Evolutionary conservation across 2,888 invertebrate genomes (phyloP).

Genomic region (Diaperis boleti): DNA sequence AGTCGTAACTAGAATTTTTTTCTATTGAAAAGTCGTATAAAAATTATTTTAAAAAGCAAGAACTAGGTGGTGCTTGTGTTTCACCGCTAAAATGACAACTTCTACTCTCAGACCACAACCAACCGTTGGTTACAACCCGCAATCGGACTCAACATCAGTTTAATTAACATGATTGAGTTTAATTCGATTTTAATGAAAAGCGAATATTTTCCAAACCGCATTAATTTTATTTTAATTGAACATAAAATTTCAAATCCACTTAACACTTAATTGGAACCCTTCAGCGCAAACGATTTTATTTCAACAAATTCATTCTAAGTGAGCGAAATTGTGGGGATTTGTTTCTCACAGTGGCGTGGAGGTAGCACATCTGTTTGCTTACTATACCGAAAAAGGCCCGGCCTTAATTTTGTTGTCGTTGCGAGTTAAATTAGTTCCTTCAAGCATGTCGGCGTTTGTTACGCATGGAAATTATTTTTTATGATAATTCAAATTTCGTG

Average conservation of each 20-base stretch:
- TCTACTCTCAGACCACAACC: no score
- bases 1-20: no score
- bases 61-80: no score
- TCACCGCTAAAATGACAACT: no score
- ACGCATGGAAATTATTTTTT: slow-evolving; percentile 24
- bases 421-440: slow-evolving; percentile 26
- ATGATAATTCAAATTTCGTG: slow-evolving; percentile 17
- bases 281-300: slow-evolving; percentile 9
- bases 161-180: slow-evolving; percentile 31
- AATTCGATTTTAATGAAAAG: slow-evolving; percentile 26
- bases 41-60: no score
- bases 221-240: slow-evolving; percentile 25
- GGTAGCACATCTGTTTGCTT: slow-evolving; percentile 20
- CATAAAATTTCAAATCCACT: slow-evolving; percentile 27
- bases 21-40: no score
- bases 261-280: slow-evolving; percentile 25
- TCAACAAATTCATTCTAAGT: slow-evolving; percentile 11
- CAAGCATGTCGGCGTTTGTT: slow-evolving; percentile 28
- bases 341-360: slow-evolving; percentile 7
- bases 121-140: no score
- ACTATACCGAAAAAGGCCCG: slow-evolving; percentile 8
- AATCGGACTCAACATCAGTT: slow-evolving; percentile 7
- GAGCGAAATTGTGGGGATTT: slow-evolving; percentile 11
- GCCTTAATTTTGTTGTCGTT: slow-evolving; percentile 18
- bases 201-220: slow-evolving; percentile 20